phyloP scores from a whole-genome alignment of 2,888 invertebrate genomes.

The Trisateles emortualis region DNA sequence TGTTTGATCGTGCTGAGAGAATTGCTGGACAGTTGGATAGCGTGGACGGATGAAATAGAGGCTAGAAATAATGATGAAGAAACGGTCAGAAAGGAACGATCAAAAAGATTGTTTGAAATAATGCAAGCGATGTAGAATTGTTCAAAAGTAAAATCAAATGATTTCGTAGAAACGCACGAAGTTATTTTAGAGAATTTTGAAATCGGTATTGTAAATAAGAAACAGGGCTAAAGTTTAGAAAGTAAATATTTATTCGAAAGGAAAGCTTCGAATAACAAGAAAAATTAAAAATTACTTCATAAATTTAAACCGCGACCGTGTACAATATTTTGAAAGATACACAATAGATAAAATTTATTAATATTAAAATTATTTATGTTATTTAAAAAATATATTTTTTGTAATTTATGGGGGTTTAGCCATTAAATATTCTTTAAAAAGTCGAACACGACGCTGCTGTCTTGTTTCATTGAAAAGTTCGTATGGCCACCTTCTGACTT shows the following conservation, averaged over 20 bases:
- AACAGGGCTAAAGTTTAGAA: too few relatives aligned
- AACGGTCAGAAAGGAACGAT: background rate
- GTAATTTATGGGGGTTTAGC: too few relatives aligned
- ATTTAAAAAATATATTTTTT: too few relatives aligned
- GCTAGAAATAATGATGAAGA: constrained; percentile 6
- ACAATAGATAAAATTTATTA: background rate
- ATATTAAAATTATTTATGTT: too few relatives aligned
- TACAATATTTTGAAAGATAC: background rate
- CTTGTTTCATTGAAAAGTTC: too few relatives aligned
- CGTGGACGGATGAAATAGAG: constrained; percentile 10
- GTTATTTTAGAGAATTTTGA: too few relatives aligned
- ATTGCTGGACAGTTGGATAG: constrained; percentile 15
- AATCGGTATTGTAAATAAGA: too few relatives aligned
- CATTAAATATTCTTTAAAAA: too few relatives aligned
- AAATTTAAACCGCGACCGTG: background rate
- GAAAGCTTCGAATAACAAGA: background rate
- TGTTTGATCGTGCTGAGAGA: constrained; percentile 8
- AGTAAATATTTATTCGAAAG: background rate
- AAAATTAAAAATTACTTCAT: background rate
- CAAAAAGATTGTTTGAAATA: background rate
- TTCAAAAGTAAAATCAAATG: too few relatives aligned
- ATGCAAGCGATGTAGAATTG: background rate
- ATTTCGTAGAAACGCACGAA: too few relatives aligned
- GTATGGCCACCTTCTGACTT: too few relatives aligned
- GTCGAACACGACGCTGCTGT: too few relatives aligned